phyloP scores from a whole-genome alignment of 2,113 vertebrate species.

The Chlorocebus sabaeus region DNA sequence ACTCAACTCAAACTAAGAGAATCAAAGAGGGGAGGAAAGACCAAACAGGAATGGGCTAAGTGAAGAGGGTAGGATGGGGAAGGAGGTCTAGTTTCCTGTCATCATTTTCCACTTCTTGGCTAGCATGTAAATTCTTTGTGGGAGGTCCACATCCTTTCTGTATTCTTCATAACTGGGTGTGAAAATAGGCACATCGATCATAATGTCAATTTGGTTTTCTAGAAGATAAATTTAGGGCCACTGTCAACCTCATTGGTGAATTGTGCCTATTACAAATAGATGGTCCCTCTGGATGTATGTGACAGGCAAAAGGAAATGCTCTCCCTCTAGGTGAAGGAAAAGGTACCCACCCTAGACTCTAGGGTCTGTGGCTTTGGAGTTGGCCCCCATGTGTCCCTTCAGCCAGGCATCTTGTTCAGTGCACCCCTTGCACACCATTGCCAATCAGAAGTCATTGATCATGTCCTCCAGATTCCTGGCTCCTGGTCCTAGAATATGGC shows the following conservation, averaged over 20 bases:
- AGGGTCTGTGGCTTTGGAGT: background rate
- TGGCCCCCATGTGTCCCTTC: background rate
- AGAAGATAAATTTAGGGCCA: background rate
- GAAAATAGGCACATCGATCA: background rate
- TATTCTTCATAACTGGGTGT: background rate
- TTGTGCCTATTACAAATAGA: background rate
- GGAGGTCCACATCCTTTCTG: background rate
- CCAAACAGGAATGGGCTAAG: background rate
- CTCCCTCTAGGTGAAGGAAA: background rate
- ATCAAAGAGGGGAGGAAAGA: background rate
- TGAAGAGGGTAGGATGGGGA: background rate
- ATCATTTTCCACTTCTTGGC: rapidly evolving
- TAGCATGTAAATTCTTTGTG: background rate
- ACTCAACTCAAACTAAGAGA: background rate
- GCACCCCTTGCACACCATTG: rapidly evolving
- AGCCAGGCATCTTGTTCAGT: background rate
- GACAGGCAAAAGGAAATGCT: background rate
- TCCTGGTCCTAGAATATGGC: background rate
- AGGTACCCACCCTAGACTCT: background rate
- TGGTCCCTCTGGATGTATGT: background rate
- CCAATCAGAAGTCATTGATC: background rate
- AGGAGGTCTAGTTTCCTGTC: background rate
- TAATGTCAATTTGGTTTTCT: background rate
- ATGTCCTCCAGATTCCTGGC: background rate
- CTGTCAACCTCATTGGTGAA: background rate